Evolutionary conservation across 2,888 invertebrate species (phyloP).

Genomic region (Drosophila quinaria): DNA sequence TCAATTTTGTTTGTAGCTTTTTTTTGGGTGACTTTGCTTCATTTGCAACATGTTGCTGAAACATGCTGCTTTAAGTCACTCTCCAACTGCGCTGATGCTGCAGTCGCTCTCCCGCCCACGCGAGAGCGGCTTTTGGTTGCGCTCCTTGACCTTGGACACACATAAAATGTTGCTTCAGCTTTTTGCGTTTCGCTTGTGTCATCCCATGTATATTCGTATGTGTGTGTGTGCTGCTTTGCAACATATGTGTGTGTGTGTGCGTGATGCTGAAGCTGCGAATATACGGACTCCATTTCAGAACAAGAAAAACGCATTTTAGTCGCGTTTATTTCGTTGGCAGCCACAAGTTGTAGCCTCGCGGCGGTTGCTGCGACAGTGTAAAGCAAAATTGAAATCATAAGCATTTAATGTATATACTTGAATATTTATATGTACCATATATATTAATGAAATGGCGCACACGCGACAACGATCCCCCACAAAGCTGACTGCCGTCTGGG

Average conservation of each 20-base stretch:
- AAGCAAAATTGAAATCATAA: conserved; percentile 33
- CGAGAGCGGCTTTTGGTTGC: conserved; percentile 46
- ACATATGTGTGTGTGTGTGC: conserved; percentile 30
- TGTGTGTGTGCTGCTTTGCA: conserved; percentile 22
- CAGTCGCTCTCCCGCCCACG: conserved; percentile 47
- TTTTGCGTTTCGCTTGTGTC: conserved; percentile 31
- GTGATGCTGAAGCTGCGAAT: conserved; percentile 39
- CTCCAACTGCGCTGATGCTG: conserved; percentile 43
- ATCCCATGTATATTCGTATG: conserved; percentile 5
- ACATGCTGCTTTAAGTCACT: conserved; percentile 36
- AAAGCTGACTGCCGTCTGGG: conserved; percentile 35
- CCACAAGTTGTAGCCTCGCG: conserved; percentile 70
- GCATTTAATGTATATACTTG: conserved; percentile 23
- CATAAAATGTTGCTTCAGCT: conserved; percentile 58
- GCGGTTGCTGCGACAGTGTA: conserved; percentile 10
- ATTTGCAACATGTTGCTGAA: conserved; percentile 14
- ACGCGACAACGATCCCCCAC: conserved; percentile 62
- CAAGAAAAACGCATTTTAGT: conserved; percentile 61
- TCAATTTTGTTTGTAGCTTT: background rate
- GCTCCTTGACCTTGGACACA: conserved; percentile 78
- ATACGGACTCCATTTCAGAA: conserved; percentile 38
- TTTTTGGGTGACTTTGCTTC: background rate
- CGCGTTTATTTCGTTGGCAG: conserved; percentile 58
- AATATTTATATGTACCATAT: background rate
- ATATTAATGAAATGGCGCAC: conserved; percentile 52